phyloP scores from a whole-genome alignment of 1,140 invertebrate genomes.

The Aphelinus certus region DNA sequence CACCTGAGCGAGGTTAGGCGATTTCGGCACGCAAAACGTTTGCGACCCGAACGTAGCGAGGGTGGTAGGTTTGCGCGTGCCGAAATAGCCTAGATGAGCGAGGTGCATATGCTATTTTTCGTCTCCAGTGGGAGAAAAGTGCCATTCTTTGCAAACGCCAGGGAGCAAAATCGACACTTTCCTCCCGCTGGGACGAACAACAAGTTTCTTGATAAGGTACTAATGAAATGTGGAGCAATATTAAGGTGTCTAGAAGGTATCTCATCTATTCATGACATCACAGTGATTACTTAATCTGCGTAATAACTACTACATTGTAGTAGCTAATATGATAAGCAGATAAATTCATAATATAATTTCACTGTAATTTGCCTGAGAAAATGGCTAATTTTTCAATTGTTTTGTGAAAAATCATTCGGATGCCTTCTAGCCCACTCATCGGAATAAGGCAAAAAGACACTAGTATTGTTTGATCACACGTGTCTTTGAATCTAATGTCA shows the following conservation, averaged over 20 bases:
- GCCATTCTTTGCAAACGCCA: no score
- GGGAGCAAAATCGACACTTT: no score
- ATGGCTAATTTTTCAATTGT: background rate
- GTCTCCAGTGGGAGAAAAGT: no score
- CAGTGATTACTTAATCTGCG: constrained; percentile 3
- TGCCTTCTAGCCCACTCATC: constrained; percentile 32
- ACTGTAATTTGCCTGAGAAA: background rate
- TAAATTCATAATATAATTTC: background rate
- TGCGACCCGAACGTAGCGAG: no score
- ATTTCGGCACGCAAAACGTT: no score
- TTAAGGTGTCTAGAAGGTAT: constrained; percentile 17
- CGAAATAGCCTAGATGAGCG: no score
- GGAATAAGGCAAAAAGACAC: constrained; percentile 41
- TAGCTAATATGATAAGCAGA: background rate
- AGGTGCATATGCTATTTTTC: no score
- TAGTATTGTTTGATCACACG: constrained; percentile 18
- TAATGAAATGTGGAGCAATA: constrained; percentile 24
- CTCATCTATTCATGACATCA: background rate
- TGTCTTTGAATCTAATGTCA: constrained; percentile 32
- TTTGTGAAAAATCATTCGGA: constrained; percentile 12
- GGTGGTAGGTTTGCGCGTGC: no score
- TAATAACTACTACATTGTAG: background rate
- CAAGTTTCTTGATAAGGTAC: constrained; percentile 7
- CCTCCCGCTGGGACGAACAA: no score
- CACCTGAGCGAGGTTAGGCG: no score